phyloP scores from a whole-genome alignment of 2,113 vertebrate species.

The Elaphurus davidianus region DNA sequence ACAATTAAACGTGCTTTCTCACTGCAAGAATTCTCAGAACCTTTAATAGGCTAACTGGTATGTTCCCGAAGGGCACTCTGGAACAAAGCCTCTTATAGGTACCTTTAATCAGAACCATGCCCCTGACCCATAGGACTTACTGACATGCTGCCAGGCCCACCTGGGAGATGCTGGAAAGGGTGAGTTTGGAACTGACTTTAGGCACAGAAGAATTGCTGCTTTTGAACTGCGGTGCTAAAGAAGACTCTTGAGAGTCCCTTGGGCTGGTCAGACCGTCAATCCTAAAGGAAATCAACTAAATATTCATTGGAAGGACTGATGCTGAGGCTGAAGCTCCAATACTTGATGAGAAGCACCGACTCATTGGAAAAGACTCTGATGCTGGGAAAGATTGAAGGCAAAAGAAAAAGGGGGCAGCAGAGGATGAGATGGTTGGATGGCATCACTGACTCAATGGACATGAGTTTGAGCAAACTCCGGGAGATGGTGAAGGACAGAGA shows the following conservation, averaged over 20 bases:
- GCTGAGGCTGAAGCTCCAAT: neutral
- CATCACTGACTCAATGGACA: neutral
- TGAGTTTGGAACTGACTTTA: neutral
- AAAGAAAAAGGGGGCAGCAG: neutral
- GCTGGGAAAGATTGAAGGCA: neutral
- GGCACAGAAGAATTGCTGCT: neutral
- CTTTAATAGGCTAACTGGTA: neutral
- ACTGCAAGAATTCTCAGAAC: neutral
- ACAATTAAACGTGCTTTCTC: accelerated
- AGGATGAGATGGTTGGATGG: neutral
- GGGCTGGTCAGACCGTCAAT: neutral
- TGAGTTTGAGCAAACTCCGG: neutral
- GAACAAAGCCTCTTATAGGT: too few species aligned
- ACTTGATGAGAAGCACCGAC: neutral
- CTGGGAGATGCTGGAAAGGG: too few species aligned
- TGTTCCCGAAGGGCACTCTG: neutral
- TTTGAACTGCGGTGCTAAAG: neutral
- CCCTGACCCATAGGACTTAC: too few species aligned
- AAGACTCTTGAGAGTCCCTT: neutral
- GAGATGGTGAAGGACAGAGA: neutral
- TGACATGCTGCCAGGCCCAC: accelerated
- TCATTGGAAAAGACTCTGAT: neutral
- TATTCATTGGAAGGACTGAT: neutral
- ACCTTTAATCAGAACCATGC: neutral
- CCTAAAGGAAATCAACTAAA: neutral